Evolutionary conservation across 2,888 invertebrate genomes (phyloP), one percentile per base, ranked within the genome.

Genomic region (Caenorhabditis angaria): DNA sequence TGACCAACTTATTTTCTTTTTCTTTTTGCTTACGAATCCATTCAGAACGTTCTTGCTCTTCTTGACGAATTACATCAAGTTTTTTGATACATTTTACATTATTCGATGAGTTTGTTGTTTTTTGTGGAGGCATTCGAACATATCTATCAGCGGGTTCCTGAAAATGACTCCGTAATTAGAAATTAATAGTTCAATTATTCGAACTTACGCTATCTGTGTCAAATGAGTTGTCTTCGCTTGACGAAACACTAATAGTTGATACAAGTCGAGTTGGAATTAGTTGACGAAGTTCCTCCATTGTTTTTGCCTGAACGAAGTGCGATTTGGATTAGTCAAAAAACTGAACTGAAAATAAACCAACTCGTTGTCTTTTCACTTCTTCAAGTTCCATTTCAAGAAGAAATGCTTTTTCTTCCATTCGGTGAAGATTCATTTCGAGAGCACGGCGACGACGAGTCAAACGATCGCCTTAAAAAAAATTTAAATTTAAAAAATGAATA

Each of bases 321-420:
- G n/a, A n/a, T n/a, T n/a, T n/a, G n/a, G n/a, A n/a, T n/a, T n/a
- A n/a, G n/a, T 24, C 10, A 12, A 24, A 25, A 6, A 24, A 6
- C 6, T 53, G 22, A 24, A 6, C 24, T 22, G 24, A 27, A 24
- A 24, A 24, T 27, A 24, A 24, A n/a, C 4, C 2, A 8, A 70
- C 70, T 29, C 53, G 47, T 35, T 71, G 47, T 3, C 65, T 28
- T 50, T 47, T 65, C 2, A 60, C 62, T 47, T 71, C 70, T 47
- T 66, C 66, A 20, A 71, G 56, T 27, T 71, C 70, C 70, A 71
- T 71, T 47, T 71, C 70, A 10, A 71, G 57, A n/a, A 71, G 56
- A 47, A 71, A 71, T 22, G 56, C 51, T 22, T 71, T 71, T 27
- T 71, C 66, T 12, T 71, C 70, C 20, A 66, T 50, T 8, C 70